phyloP scores from a whole-genome alignment of 2,888 invertebrate genomes.

The Epinotia brunnichana region DNA sequence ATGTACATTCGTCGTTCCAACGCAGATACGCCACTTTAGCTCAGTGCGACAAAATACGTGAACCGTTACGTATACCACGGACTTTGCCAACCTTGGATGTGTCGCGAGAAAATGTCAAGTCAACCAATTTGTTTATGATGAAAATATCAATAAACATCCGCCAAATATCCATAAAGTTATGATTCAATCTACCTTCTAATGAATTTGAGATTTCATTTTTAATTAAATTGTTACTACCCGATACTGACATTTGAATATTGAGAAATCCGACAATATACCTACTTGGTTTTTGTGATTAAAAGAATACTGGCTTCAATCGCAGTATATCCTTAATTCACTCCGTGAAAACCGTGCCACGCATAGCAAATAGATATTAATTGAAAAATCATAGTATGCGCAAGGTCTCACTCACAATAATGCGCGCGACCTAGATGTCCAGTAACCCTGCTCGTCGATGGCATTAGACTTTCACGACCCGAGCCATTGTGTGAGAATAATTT shows the following conservation, averaged over 20 bases:
- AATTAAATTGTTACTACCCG: constrained; percentile 12
- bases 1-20: constrained; percentile 8
- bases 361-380: constrained; percentile 42
- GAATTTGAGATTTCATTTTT: constrained; percentile 11
- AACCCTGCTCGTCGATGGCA: constrained; percentile 37
- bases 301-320: constrained; percentile 13
- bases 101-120: constrained; percentile 33
- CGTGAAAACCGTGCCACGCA: constrained; percentile 41
- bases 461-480: constrained; percentile 46
- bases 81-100: constrained; percentile 27
- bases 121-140: constrained; percentile 17
- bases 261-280: constrained; percentile 11
- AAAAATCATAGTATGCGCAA: constrained; percentile 42
- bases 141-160: constrained; percentile 22
- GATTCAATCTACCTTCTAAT: constrained; percentile 25
- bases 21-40: constrained; percentile 9
- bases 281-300: constrained; percentile 6
- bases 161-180: constrained; percentile 22
- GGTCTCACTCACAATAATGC: constrained; percentile 36
- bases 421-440: constrained; percentile 43
- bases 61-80: constrained; percentile 38
- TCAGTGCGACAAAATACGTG: constrained; percentile 30
- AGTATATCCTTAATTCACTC: constrained; percentile 35
- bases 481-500: constrained; percentile 47
- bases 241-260: constrained; percentile 15